Conservation (phyloP, 2,888 invertebrate species). For the Octodonta nipae region DNA sequence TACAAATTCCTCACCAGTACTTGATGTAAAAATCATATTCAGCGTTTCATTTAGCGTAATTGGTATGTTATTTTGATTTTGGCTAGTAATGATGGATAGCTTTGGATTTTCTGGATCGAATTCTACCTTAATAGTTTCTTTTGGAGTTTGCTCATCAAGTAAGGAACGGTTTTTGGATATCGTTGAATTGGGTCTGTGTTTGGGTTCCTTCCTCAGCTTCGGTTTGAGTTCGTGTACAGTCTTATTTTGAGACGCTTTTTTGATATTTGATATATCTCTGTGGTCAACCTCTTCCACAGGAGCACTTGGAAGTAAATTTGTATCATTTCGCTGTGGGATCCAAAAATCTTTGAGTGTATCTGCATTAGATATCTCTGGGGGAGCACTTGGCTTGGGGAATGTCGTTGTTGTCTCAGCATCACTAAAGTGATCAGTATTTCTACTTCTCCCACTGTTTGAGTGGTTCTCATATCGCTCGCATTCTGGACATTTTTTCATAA, state of each 20-base stretch:
- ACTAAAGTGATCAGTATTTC: too few relatives aligned
- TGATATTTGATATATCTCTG: too few relatives aligned
- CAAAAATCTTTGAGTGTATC: background rate
- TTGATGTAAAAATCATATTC: background rate
- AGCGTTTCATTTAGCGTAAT: background rate
- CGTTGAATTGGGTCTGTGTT: background rate
- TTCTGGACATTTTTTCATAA: background rate
- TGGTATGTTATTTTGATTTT: background rate
- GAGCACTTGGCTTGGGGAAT: too few relatives aligned
- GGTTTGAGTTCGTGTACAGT: background rate
- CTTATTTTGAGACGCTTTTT: too few relatives aligned
- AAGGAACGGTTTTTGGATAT: too few relatives aligned
- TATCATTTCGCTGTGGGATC: background rate
- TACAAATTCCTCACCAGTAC: background rate
- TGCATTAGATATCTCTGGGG: too few relatives aligned
- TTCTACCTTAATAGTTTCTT: too few relatives aligned
- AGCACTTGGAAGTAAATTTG: too few relatives aligned
- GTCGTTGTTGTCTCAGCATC: too few relatives aligned
- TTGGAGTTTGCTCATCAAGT: background rate
- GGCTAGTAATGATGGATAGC: background rate
- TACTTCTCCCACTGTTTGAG: too few relatives aligned
- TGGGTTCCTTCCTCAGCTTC: background rate
- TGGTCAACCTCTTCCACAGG: background rate
- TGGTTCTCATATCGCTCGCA: too few relatives aligned
- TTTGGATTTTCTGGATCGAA: background rate